Percentiles rank a stretch among this genome's conserved stretches.
These are phyloP conservation scores for Odontomyia ornata DNA, from an alignment of 2,888 invertebrate genomes.

Conservation along the genomic window DNA sequence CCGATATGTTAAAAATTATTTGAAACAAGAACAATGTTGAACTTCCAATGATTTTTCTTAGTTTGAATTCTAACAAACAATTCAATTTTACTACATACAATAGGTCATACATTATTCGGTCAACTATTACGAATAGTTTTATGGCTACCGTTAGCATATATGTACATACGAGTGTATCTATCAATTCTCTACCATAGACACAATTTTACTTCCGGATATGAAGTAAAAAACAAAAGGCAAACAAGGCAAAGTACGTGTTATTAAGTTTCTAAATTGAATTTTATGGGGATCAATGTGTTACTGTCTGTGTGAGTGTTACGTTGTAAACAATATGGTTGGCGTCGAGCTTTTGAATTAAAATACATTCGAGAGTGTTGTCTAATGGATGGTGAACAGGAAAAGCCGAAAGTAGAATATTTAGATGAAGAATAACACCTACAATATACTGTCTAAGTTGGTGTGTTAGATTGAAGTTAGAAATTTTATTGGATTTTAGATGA, in stretches of 20 bases:
- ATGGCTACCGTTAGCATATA: neutral
- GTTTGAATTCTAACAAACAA: neutral
- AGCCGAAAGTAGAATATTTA: neutral
- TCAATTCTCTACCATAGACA: neutral
- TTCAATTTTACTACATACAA: slow-evolving; percentile 11
- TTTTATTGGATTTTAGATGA: neutral
- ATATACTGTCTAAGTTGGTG: neutral
- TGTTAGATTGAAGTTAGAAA: neutral
- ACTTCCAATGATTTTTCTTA: slow-evolving; percentile 9
- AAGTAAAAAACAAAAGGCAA: neutral
- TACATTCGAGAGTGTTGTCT: neutral
- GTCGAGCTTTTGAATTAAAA: slow-evolving; percentile 3
- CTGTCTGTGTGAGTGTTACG: too few species aligned
- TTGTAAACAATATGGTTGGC: slow-evolving; percentile 17
- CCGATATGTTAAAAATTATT: neutral
- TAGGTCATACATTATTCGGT: slow-evolving; percentile 10
- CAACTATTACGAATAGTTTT: slow-evolving; percentile 9
- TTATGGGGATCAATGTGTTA: slow-evolving; percentile 1
- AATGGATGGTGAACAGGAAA: slow-evolving; percentile 16
- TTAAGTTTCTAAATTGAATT: slow-evolving; percentile 31
- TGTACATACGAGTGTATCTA: too few species aligned
- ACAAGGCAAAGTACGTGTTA: neutral
- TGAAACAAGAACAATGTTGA: slow-evolving; percentile 20
- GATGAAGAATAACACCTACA: neutral
- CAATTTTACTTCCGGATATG: slow-evolving; percentile 32